Evolutionary conservation across 2,113 vertebrate genomes (phyloP), one percentile per base, ranked within the genome.

Genomic region (Ibidorhyncha struthersii): DNA sequence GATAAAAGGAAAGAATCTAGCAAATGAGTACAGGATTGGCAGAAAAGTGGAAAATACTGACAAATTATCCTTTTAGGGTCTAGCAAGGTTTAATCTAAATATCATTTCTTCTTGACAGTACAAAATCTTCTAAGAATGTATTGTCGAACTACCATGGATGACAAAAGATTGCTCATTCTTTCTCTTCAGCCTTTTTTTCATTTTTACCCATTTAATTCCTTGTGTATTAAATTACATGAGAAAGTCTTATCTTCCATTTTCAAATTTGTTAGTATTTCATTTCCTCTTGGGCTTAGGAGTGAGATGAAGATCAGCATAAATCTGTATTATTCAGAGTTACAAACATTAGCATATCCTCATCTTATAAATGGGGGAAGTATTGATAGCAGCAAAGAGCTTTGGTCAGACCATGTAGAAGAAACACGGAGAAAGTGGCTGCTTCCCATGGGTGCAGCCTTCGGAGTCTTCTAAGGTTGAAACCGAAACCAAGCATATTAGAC

Each of bases 21-120:
- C 62, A 96, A 97, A 96, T 95, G 74, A 94, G 94, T 94, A 85
- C 58, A 91, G 76, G 50, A 95, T 96, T 93, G 95, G 90, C 96
- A 96, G 94, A 97, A 96, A 97, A 94, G 91, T 96, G 92, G 93
- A 94, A 97, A 95, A 98, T 96, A 93, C 86, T 98, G 94, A 95
- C 58, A 97, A 94, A 97, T 98, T 97, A 96, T 96, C 94, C 89
- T 97, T 97, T 92, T 96, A 96, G 86, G 65, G 62, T 72, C 96
- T 96, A 95, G 87, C 18, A 6, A 96, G 61, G 77, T 97, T 97
- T 98, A 96, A 97, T 97, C 94, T 97, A 97, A 98, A 97, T 94
- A 97, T 92, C 29, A 66, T 96, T 98, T 98, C 86, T 96, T 93
- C 89, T 91, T 95, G 86, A 95, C 85, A 82, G 19, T 80, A 72